Base-by-base conservation (phyloP, 2,888 invertebrate genomes). In the Leucophenga maculata region DNA sequence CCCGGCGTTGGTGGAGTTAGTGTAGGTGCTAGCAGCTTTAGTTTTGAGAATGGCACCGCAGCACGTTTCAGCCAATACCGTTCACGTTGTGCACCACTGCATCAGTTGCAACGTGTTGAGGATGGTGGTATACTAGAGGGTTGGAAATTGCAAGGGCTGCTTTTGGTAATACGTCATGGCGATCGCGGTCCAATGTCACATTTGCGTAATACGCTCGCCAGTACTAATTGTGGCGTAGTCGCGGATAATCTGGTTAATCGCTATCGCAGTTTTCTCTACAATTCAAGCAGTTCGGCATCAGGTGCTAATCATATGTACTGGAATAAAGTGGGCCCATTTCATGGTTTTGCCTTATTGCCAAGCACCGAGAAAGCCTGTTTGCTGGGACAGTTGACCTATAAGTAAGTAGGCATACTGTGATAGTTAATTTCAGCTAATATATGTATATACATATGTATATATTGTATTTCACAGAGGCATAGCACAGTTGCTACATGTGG, bases 111-210 rank as follows among this genome's bases (percentile, higher is more conserved):
- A 11, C 89, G 92, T 68, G 92, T 93, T 64, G 92, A 94, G 77
- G 96, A 96, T 92, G 95, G 89, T 65, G 88, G 88, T 54, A 83
- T 88, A 71, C 77, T 88, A 68, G 88, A 88, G 75, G 88, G 88
- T 67, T 88, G 88, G 88, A 86, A 88, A 67, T 73, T 89, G 46
- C 88, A 88, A 72, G 88, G 88, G 14, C 91, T 94, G 2, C 86
- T 96, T 52, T 90, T 95, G 65, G 90, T 97, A 62, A 93, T 95
- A 4, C 90, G 97, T 16, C 97, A 97, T 86, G 97, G 97, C 0
- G 97, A 97, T 86, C 90, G 97, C 64, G 96, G 97, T 0, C 95
- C 97, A 0, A 90, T 97, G 74, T 93, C 95, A 11, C 94, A 95
- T 84, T 92, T 97, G 1, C 91, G 93, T 67, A 26, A 26, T 26